Evolutionary conservation across 2,888 invertebrate species (phyloP), one percentile per base, ranked within the genome.

Genomic region (Amphimallon solstitiale): DNA sequence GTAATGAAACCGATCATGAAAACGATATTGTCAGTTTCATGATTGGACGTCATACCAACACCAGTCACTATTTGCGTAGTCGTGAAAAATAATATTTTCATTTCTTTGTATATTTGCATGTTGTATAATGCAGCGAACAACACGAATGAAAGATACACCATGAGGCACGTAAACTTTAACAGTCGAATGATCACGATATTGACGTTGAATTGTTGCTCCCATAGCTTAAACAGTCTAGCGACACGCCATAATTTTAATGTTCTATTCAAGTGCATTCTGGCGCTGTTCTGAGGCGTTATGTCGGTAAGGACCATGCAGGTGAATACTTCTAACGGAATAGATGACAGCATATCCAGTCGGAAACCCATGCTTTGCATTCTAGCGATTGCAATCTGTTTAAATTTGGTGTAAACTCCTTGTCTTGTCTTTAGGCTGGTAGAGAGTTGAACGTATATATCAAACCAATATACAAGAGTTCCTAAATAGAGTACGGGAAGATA

Each of bases 271-370:
- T 68, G 64, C 15, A 70, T 52, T 6, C 62, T n/a, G 2, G 66
- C 65, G 3, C n/a, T 15, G 10, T 23, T 48, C 29, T 66, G 64
- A 12, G 17, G 37, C 4, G 65, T 64, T 19, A 66, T 34, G 0
- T 12, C 21, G 0, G 12, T 12, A n/a, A 70, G 23, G 19, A 69
- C 29, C 15, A 72, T 43, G 14, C 65, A 45, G 1, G 67, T 65
- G 23, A 71, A 66, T n/a, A 70, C 43, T 43, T 72, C 71, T 2
- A 69, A 59, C 6, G 72, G 72, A 15, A 71, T 17, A 4, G 67
- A 60, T 2, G 71, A 49, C 14, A 69, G 21, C 7, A 72, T 49
- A 21, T 71, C 71, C 2, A 65, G 1, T 46, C 65, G 63, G 40
- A 70, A 71, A 1, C 52, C 43, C 9, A 64, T 1, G 1, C 59